Evolutionary conservation across 2,888 invertebrate species (phyloP), one percentile per base, ranked within the genome.

Genomic region (Liodrosophila aerea): DNA sequence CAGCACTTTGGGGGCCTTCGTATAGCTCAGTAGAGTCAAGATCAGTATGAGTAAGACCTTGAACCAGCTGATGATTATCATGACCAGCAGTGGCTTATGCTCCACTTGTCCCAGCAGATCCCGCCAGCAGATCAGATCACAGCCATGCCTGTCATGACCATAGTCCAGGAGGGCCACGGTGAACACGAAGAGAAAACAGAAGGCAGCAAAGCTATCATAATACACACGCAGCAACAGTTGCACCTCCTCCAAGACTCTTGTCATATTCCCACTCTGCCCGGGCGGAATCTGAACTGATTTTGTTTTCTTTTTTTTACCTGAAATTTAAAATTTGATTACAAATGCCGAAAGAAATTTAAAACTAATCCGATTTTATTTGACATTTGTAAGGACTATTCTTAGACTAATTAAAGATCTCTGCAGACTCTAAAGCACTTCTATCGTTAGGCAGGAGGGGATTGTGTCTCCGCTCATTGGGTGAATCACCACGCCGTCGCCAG

Each of bases 381-480:
- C n/a, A n/a, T n/a, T n/a, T n/a, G n/a, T n/a, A n/a, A n/a, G n/a
- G n/a, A n/a, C 16, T 29, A 31, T 5, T 11, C 22, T 22, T 22
- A 22, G 22, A 22, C 22, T 22, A 22, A 22, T 22, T 22, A 22
- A 22, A 22, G 22, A 22, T 22, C 22, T 22, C 22, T 4, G 22
- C 22, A 22, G 22, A 22, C 3, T 22, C 5, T 2, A 22, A 5
- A 2, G 22, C 22, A 22, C 3, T 22, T 22, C 22, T 57, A 1
- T 82, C 51, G 0, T 46, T 34, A 1, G 77, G 77, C 37, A 77
- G 18, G 34, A 77, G 16, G 0, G 77, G 77, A 62, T 85, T 85
- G 36, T 71, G 49, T 0, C 33, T 65, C 0, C 37, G 16, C 15
- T 22, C 22, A 22, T 22, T n/a, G n/a, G n/a, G n/a, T n/a, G n/a